Base-by-base conservation (phyloP, 2,888 invertebrate species). In the Agrotis exclamationis region DNA sequence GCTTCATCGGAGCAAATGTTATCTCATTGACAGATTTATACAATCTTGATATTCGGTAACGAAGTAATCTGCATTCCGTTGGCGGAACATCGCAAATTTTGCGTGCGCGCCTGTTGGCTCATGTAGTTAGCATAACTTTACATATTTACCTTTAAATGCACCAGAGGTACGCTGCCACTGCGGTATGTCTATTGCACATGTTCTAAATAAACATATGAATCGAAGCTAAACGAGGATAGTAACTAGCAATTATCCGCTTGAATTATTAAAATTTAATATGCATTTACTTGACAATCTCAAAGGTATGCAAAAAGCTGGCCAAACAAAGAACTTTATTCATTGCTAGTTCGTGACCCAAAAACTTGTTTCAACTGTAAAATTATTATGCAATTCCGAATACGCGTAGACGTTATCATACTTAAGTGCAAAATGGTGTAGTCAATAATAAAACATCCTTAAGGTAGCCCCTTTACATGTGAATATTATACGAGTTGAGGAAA, bases 91-190 rank as follows among this genome's bases (percentile, higher is more conserved):
- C 86, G 88, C 91, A 92, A 92, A 92, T 92, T 93, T 91, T 90
- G 89, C 90, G 91, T 92, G 88, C 88, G 87, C 85, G 86, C 86
- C 72, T 76, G 83, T 76, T 76, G 79, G 74, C 82, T 85, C 86
- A 86, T 88, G 88, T 90, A 88, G 90, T 95, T 94, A 92, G 94
- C 94, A 95, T 95, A 94, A 93, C 89, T 95, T 94, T 93, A 89
- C 94, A 93, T 93, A 92, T 92, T 92, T 88, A 86, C 88, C 87
- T 89, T 88, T 89, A 90, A 91, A 91, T 89, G 89, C 90, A 88
- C 77, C 85, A 80, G 82, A 85, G 70, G 68, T 77, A 83, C 60
- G 62, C 71, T 45, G 45, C 54, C 57, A 71, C 66, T 74, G 65
- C 65, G 54, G 60, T 76, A 69, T 66, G 69, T 76, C 54, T 68